Percentiles rank a stretch among this genome's conserved stretches.
phyloP scores from a whole-genome alignment of 2,888 invertebrate species.

The Oxytorus armatus region DNA sequence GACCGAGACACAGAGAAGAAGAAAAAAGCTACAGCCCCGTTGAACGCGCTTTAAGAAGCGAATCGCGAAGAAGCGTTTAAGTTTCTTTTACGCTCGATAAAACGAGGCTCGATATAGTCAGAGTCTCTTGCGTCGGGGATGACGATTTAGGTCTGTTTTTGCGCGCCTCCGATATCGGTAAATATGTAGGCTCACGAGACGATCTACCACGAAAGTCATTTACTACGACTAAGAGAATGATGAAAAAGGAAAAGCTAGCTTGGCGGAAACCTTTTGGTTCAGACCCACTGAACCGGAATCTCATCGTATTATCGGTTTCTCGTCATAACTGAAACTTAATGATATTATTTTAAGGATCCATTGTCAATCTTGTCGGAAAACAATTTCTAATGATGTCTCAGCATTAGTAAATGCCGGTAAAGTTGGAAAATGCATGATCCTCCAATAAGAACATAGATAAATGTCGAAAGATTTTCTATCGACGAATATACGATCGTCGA shows the following conservation, averaged over 20 bases:
- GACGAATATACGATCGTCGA: constrained; percentile 7
- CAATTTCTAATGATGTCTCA: no score
- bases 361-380: no score
- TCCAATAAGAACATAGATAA: constrained; percentile 8
- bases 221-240: constrained; percentile 5
- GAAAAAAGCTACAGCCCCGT: constrained; percentile 45
- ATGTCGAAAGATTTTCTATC: constrained; percentile 13
- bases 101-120: constrained; percentile 27
- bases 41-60: constrained; percentile 67
- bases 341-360: background rate
- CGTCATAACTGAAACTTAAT: background rate
- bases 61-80: constrained; percentile 57
- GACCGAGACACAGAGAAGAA: constrained; percentile 32
- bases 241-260: constrained; percentile 33
- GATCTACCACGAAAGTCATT: constrained; percentile 31
- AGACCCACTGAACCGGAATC: constrained; percentile 55
- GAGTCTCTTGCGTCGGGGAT: constrained; percentile 2
- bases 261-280: constrained; percentile 53
- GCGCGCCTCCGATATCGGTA: constrained; percentile 49
- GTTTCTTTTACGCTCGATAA: constrained; percentile 66
- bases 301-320: constrained; percentile 1
- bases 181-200: constrained; percentile 37
- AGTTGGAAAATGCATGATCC: no score
- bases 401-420: no score
- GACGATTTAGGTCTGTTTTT: constrained; percentile 37